Evolutionary conservation across 2,113 vertebrate genomes (phyloP).

Genomic region (Petrocephalus microphthalmus): DNA sequence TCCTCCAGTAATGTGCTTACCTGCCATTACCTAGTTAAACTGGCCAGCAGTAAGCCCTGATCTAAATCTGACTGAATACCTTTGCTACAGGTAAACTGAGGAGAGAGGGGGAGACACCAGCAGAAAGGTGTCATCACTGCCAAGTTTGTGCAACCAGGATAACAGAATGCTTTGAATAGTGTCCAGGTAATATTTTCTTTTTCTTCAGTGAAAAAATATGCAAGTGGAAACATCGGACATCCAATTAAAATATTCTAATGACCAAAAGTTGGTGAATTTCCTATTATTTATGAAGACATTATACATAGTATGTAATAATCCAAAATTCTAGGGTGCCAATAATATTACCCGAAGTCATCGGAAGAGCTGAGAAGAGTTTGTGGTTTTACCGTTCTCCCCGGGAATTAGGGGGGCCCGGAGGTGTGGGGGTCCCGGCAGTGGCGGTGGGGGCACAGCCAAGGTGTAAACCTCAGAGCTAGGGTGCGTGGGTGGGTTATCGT

Average conservation of each 20-base stretch:
- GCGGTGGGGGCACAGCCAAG: conserved; percentile 61
- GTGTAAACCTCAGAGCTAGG: conserved; percentile 74
- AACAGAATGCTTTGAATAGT: not conserved
- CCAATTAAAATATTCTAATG: not conserved
- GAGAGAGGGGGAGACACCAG: not conserved
- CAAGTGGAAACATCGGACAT: not conserved
- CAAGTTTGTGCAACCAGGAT: not conserved
- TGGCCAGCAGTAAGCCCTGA: not conserved
- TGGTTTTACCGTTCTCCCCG: conserved; percentile 46
- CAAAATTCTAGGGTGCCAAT: not conserved
- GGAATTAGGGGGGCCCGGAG: conserved; percentile 51
- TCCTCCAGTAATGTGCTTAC: not conserved
- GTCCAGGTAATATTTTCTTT: not conserved
- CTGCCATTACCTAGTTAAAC: not conserved
- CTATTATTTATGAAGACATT: not conserved
- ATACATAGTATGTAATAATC: not conserved
- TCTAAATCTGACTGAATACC: not conserved
- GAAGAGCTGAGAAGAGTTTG: not conserved
- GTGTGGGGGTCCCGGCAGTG: conserved; percentile 61
- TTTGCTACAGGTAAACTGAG: not conserved
- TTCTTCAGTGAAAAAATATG: not conserved
- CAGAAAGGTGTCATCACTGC: not conserved
- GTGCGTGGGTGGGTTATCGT: conserved; percentile 71
- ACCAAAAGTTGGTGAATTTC: not conserved
- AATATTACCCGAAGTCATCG: not conserved